These are phyloP conservation scores for Hapalemur alaotrensis DNA, from an alignment of 2,797 vertebrate genomes.

Conservation along the genomic window DNA sequence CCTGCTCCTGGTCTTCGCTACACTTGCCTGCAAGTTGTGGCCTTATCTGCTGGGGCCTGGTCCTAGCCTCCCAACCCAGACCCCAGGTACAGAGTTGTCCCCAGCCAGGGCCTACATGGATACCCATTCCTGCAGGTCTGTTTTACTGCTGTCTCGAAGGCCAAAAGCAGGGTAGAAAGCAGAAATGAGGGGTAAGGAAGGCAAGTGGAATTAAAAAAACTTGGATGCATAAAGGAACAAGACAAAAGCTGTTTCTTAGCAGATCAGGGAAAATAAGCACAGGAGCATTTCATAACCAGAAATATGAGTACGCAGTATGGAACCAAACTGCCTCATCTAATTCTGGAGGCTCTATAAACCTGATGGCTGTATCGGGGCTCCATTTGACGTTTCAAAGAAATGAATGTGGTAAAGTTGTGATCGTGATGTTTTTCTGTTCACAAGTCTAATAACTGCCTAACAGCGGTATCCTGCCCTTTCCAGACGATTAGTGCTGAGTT, in stretches of 20 bases:
- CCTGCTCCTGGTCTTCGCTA: not conserved
- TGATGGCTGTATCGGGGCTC: not conserved
- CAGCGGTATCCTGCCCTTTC: conserved; percentile 8
- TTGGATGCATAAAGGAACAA: not conserved
- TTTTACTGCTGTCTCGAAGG: not conserved
- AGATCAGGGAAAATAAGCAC: not conserved
- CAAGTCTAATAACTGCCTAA: not conserved
- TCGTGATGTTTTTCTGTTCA: conserved; percentile 31
- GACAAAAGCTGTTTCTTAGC: not conserved
- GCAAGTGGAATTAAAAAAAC: not conserved
- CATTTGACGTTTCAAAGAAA: not conserved
- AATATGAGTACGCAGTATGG: not conserved
- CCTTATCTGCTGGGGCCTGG: not conserved
- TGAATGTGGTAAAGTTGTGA: not conserved
- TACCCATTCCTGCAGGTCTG: not conserved
- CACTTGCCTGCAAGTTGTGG: not conserved
- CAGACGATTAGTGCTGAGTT: not conserved
- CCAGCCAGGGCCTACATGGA: not conserved
- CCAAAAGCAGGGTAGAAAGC: not conserved
- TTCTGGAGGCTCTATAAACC: conserved; percentile 2
- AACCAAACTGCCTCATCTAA: conserved; percentile 12
- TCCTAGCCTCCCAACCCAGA: not conserved
- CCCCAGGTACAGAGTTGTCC: not conserved
- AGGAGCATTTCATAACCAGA: conserved; percentile 25
- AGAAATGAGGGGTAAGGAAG: not conserved